These are phyloP conservation scores for Euschistus heros DNA, from an alignment of 1,140 invertebrate genomes.

Conservation along the genomic window DNA sequence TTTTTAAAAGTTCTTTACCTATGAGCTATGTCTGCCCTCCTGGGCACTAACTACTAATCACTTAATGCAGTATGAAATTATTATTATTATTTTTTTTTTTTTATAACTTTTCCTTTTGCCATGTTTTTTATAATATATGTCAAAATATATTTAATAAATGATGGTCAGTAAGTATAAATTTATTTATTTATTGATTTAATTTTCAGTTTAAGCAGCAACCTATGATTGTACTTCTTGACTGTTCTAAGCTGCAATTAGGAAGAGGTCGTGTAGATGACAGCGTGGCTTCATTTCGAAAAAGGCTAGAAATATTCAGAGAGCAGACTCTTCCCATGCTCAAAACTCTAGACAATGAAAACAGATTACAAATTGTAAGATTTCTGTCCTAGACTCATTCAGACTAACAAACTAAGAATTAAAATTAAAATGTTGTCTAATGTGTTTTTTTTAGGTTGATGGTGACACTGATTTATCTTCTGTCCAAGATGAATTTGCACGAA, in stretches of 20 bases:
- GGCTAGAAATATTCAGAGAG: slow-evolving; percentile 74
- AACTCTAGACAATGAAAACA: slow-evolving; percentile 61
- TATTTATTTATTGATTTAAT: slow-evolving; percentile 2
- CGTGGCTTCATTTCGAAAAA: slow-evolving; percentile 65
- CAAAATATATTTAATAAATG: no score
- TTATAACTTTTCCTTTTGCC: neutral
- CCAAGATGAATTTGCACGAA: slow-evolving; percentile 58
- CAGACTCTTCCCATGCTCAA: slow-evolving; percentile 79
- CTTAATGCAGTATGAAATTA: no score
- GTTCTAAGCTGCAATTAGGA: slow-evolving; percentile 73
- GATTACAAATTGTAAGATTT: slow-evolving; percentile 62
- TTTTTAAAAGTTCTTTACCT: no score
- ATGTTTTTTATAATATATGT: neutral
- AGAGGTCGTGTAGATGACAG: slow-evolving; percentile 71
- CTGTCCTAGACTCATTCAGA: slow-evolving; percentile 6
- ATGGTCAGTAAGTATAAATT: neutral
- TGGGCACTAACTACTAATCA: no score
- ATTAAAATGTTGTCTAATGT: neutral
- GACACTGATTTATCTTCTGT: slow-evolving; percentile 65
- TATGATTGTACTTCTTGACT: slow-evolving; percentile 66
- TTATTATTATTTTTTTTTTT: no score
- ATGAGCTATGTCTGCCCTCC: no score
- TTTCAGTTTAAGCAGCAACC: slow-evolving; percentile 62
- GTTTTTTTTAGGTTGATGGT: slow-evolving; percentile 53
- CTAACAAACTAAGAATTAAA: neutral